Conservation (phyloP, 2,797 vertebrate species). For the Ptychobarbus kaznakovi region DNA sequence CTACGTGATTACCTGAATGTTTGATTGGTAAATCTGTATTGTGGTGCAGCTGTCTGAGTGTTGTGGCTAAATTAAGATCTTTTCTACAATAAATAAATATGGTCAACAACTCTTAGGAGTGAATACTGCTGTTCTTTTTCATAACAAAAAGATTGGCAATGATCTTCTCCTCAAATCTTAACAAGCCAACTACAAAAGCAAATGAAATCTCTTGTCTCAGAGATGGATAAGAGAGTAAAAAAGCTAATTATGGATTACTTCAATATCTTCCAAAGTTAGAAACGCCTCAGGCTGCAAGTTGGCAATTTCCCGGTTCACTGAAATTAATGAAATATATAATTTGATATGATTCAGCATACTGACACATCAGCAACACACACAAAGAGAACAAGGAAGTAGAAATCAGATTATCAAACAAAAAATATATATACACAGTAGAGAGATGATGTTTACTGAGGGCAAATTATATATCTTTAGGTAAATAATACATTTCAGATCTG, state of each 20-base stretch:
- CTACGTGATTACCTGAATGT: slow-evolving; percentile 44
- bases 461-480: neutral
- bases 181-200: slow-evolving; percentile 1
- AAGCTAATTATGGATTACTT: slow-evolving; percentile 42
- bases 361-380: slow-evolving; percentile 36
- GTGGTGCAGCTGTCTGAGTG: neutral
- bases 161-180: slow-evolving; percentile 10
- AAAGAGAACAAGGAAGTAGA: neutral
- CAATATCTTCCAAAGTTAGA: slow-evolving; percentile 44
- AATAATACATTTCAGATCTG: slow-evolving; percentile 6
- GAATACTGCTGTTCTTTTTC: neutral
- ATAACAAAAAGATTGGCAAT: neutral
- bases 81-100: neutral
- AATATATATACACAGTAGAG: neutral
- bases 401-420: slow-evolving; percentile 14
- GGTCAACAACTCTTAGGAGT: neutral
- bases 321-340: slow-evolving; percentile 50
- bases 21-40: slow-evolving; percentile 49
- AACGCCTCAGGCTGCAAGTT: slow-evolving; percentile 39
- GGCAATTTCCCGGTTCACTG: slow-evolving; percentile 42
- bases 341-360: slow-evolving; percentile 40
- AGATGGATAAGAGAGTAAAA: slow-evolving; percentile 16
- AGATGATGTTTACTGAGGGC: neutral
- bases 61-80: neutral
- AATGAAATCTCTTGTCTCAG: slow-evolving; percentile 13